Evolutionary conservation across 1,140 invertebrate species (phyloP), one percentile per base, ranked within the genome.

Genomic region (Drosophila sproati): DNA sequence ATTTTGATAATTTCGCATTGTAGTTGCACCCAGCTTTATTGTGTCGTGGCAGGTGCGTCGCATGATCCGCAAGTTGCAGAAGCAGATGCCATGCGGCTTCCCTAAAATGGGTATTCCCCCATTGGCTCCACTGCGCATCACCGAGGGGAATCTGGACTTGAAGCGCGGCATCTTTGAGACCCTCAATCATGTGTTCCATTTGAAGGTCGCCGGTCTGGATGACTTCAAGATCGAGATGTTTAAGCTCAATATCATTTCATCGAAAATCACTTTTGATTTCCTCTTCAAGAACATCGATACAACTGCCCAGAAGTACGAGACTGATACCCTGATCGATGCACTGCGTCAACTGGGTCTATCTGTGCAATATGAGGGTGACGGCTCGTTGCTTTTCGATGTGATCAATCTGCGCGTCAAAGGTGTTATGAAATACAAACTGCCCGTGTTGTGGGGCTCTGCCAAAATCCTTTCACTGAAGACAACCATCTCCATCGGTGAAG

Each of bases 41-140:
- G 5, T 92, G 10, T 92, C 91, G n/a, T 91, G 91, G 91, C 88
- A 92, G 64, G 61, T 73, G 37, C 91, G 88, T 59, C 91, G 91
- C 70, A 67, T 77, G 56, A 92, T 92, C 45, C 82, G 80, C 50
- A 92, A 85, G 37, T 2, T 90, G 29, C 91, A 92, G 52, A 83
- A 81, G 70, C 66, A 90, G n/a, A 92, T 92, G 91, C 70, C 80
- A 35, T 92, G 91, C 66, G 91, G 91, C 31, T 92, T 74, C 67
- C 88, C 91, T 1, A 43, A 78, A 31, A 60, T 80, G 45, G 91
- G 91, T 10, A 91, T 92, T 47, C 91, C 91, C 0, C 78, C 78
- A 61, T 64, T 92, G 63, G 91, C 91, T 4, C 91, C 91, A 0
- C 50, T 91, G 1, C 79, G 89, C 35, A 20, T 91, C 6, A 77